A percentile compares a stretch with the other conserved stretches of the same genome.
Evolutionary conservation across 2,888 invertebrate genomes (phyloP).

Genomic region (Agonopterix subpropinquella): DNA sequence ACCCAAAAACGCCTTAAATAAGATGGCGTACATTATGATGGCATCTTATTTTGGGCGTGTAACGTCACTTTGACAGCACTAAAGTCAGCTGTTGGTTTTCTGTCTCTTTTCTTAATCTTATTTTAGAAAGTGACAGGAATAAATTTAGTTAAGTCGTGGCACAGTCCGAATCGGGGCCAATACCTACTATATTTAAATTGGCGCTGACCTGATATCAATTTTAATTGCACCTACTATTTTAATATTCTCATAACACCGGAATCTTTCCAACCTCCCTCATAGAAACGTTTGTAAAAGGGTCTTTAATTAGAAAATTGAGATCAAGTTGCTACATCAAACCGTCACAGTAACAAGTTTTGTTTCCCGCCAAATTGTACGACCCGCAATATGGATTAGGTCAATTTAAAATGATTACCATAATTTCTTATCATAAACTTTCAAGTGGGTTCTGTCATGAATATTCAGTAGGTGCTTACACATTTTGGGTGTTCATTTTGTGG

Average conservation of each 20-base stretch:
- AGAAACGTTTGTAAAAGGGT: slow-evolving; percentile 36
- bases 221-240: no score
- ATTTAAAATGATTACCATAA: slow-evolving; percentile 66
- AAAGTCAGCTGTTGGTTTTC: no score
- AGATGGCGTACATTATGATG: no score
- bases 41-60: no score
- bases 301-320: slow-evolving; percentile 48
- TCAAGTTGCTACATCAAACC: slow-evolving; percentile 40
- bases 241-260: slow-evolving; percentile 20
- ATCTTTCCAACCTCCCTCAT: slow-evolving; percentile 28
- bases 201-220: no score
- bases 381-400: slow-evolving; percentile 61
- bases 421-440: slow-evolving; percentile 57
- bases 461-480: slow-evolving; percentile 34
- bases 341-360: slow-evolving; percentile 41
- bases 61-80: no score
- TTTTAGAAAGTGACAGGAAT: no score
- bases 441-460: slow-evolving; percentile 50
- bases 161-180: no score
- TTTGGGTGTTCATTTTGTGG: slow-evolving; percentile 35
- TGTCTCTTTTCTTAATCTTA: no score
- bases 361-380: slow-evolving; percentile 30
- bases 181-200: no score
- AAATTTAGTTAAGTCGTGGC: no score
- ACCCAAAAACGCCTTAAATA: no score